Conservation (phyloP, 23 tunicate species). For the Aplidium turbinatum region DNA sequence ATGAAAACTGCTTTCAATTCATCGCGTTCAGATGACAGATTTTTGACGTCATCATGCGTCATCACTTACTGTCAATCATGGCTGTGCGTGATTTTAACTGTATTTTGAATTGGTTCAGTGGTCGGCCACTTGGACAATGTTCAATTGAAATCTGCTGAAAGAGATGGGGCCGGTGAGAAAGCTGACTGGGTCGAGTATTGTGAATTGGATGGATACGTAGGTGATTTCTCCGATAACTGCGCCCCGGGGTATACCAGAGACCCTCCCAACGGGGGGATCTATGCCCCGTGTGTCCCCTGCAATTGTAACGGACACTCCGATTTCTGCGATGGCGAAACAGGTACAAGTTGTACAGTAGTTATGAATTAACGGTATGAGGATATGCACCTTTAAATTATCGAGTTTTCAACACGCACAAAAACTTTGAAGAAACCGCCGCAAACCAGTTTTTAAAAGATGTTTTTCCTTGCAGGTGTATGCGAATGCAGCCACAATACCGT, state of each 20-base stretch:
- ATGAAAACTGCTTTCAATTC: too few species aligned
- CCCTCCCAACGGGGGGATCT: conserved; percentile 84
- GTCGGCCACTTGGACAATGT: conserved; percentile 61
- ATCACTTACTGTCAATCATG: too few species aligned
- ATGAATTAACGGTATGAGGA: too few species aligned
- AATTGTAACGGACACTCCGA: conserved; percentile 80
- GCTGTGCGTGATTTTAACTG: too few species aligned
- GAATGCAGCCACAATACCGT: conserved; percentile 82
- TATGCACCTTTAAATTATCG: too few species aligned
- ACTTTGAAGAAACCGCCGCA: too few species aligned
- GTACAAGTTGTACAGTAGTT: too few species aligned
- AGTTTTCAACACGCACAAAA: too few species aligned
- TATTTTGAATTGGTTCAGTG: conserved; percentile 41
- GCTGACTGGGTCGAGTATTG: conserved; percentile 97
- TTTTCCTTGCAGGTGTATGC: conserved; percentile 74
- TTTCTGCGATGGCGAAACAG: conserved; percentile 71
- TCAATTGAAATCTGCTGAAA: conserved; percentile 56
- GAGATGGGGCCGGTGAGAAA: conserved; percentile 49
- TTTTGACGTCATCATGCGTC: too few species aligned
- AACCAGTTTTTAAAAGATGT: too few species aligned
- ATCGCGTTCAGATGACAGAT: too few species aligned
- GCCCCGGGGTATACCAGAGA: conserved; percentile 81
- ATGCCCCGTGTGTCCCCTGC: conserved; percentile 76
- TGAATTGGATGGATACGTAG: conserved; percentile 46
- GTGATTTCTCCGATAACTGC: conserved; percentile 53